Conservation (phyloP, 2,888 invertebrate species). For the Branchellion lobata region DNA sequence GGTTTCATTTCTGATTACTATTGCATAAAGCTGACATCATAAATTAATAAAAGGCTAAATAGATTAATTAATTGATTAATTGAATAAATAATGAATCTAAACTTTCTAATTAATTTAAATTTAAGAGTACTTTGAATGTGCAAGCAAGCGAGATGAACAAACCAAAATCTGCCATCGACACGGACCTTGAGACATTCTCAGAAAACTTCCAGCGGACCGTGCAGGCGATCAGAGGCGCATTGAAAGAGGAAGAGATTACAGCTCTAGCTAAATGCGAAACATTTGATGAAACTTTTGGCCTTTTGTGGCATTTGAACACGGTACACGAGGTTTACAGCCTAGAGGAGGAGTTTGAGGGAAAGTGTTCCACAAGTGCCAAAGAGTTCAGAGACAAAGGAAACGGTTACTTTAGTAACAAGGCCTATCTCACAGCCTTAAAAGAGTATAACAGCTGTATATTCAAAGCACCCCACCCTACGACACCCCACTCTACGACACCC, state of each 20-base stretch:
- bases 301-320: slow-evolving; percentile 39
- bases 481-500: too few species aligned
- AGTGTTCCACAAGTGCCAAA: slow-evolving; percentile 44
- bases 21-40: too few species aligned
- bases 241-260: slow-evolving; percentile 36
- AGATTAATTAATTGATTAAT: too few species aligned
- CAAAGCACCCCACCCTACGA: slow-evolving; percentile 46
- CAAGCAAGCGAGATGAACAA: slow-evolving; percentile 13
- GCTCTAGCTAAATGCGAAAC: slow-evolving; percentile 44
- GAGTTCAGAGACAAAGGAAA: slow-evolving; percentile 50
- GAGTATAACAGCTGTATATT: slow-evolving; percentile 48
- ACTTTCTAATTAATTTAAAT: too few species aligned
- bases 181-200: slow-evolving; percentile 36
- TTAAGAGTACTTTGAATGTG: too few species aligned
- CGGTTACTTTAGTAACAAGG: slow-evolving; percentile 50
- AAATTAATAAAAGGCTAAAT: too few species aligned
- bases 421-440: slow-evolving; percentile 49
- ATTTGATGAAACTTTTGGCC: slow-evolving; percentile 44
- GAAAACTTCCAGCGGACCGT: slow-evolving; percentile 47
- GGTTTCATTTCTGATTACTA: too few species aligned
- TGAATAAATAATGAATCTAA: too few species aligned
- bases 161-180: neutral
- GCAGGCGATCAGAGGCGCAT: slow-evolving; percentile 48
- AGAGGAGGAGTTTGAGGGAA: slow-evolving; percentile 48
- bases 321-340: slow-evolving; percentile 48